phyloP scores from a whole-genome alignment of 2,888 invertebrate species.

The Axea sp. region DNA sequence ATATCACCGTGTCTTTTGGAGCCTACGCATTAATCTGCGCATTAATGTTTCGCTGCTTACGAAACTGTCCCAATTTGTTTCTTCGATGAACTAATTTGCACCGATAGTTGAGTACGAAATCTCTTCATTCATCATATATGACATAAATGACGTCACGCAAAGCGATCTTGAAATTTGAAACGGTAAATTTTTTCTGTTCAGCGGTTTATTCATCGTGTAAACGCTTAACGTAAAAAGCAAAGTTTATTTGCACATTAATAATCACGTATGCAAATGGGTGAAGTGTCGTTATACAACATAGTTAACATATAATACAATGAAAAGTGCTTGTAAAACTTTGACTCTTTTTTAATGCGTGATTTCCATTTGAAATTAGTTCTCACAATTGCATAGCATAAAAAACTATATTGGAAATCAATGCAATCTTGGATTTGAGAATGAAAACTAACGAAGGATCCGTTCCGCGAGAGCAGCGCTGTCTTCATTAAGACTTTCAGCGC shows the following conservation, averaged over 20 bases:
- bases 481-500: constrained; percentile 22
- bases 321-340: background rate
- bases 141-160: background rate
- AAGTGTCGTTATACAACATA: constrained; percentile 16
- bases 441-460: constrained; percentile 21
- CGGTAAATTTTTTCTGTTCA: background rate
- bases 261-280: constrained; percentile 20
- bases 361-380: constrained; percentile 11
- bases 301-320: constrained; percentile 10
- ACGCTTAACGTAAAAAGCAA: constrained; percentile 3
- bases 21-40: constrained; percentile 57
- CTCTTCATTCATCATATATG: no score
- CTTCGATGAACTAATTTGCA: constrained; percentile 29
- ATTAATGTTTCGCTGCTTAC: constrained; percentile 58
- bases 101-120: no score
- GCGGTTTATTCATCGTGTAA: background rate
- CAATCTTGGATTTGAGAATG: constrained; percentile 6
- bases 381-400: constrained; percentile 11
- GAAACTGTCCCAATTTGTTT: constrained; percentile 52
- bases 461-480: background rate
- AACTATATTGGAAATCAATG: constrained; percentile 25
- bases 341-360: background rate
- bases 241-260: constrained; percentile 18
- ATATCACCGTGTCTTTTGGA: constrained; percentile 63
- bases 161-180: background rate